phyloP scores from a whole-genome alignment of 2,113 vertebrate species.

The Poeciliopsis prolifica region DNA sequence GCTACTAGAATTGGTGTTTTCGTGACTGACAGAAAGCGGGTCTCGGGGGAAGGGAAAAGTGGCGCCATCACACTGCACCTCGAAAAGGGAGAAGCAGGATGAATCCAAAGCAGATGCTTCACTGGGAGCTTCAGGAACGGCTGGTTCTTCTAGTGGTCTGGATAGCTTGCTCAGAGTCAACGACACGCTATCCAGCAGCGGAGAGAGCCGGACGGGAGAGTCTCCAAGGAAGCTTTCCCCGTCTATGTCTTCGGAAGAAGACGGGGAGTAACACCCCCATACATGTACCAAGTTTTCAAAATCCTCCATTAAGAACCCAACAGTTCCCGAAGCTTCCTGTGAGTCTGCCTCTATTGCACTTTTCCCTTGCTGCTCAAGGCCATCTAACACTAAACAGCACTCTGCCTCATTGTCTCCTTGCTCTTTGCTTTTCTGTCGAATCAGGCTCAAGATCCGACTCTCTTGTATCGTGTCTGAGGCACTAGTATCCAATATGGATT shows the following conservation, averaged over 20 bases:
- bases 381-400: slow-evolving; percentile 97
- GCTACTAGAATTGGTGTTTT: slow-evolving; percentile 90
- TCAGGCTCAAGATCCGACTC: slow-evolving; percentile 99
- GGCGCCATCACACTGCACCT: slow-evolving; percentile 97
- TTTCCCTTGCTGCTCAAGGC: slow-evolving; percentile 95
- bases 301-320: slow-evolving; percentile 91
- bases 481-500: slow-evolving; percentile 99
- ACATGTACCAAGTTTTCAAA: slow-evolving; percentile 93
- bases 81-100: slow-evolving; percentile 96
- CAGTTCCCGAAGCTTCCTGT: slow-evolving; percentile 87
- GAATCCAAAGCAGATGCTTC: slow-evolving; percentile 89
- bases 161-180: slow-evolving; percentile 87
- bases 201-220: slow-evolving; percentile 90
- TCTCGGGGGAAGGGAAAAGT: slow-evolving; percentile 93
- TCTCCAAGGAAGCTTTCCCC: slow-evolving; percentile 95
- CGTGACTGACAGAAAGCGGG: slow-evolving; percentile 86
- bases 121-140: slow-evolving; percentile 87
- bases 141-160: slow-evolving; percentile 84
- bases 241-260: slow-evolving; percentile 93
- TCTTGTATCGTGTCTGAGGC: slow-evolving; percentile 98
- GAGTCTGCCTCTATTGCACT: slow-evolving; percentile 99
- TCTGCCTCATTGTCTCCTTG: slow-evolving; percentile 93
- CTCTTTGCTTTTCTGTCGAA: slow-evolving; percentile 96
- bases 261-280: slow-evolving; percentile 96
- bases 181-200: slow-evolving; percentile 86